Evolutionary conservation across 2,888 invertebrate species (phyloP).

Genomic region (Folsomia candida): DNA sequence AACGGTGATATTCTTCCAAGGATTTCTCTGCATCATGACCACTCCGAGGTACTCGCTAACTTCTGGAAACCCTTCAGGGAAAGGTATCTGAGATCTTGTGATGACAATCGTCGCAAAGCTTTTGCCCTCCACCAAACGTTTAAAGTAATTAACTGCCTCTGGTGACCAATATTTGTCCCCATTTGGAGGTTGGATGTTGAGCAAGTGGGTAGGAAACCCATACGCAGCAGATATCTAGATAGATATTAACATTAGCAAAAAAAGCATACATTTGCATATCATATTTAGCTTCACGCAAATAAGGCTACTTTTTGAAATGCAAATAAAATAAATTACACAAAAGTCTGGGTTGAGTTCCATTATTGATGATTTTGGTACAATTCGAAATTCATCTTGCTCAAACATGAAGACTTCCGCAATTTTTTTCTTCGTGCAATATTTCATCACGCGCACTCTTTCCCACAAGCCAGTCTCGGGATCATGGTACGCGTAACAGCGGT

Average conservation of each 20-base stretch:
- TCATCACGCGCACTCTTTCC: slow-evolving; percentile 7
- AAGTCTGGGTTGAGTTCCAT: slow-evolving; percentile 5
- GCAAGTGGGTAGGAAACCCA: slow-evolving; percentile 15
- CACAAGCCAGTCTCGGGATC: neutral
- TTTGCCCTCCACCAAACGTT: neutral
- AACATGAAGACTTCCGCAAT: neutral
- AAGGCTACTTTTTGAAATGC: too few species aligned
- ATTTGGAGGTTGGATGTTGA: slow-evolving; percentile 10
- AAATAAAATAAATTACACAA: too few species aligned
- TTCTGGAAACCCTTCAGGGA: slow-evolving; percentile 14
- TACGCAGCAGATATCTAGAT: slow-evolving; percentile 4
- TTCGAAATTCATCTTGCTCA: neutral
- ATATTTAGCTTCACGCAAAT: neutral
- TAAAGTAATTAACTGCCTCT: neutral
- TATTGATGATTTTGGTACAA: neutral
- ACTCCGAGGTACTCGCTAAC: slow-evolving; percentile 7
- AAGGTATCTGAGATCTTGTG: neutral
- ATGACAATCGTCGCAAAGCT: slow-evolving; percentile 5
- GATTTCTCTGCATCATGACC: neutral
- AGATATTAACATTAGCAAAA: neutral
- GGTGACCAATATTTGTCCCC: neutral
- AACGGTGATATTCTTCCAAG: neutral
- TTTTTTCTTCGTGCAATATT: neutral
- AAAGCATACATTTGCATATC: neutral
- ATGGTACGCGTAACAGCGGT: neutral